A percentile compares a stretch with the other conserved stretches of the same genome.
phyloP scores from a whole-genome alignment of 2,113 vertebrate genomes.

The Colinus virginianus region DNA sequence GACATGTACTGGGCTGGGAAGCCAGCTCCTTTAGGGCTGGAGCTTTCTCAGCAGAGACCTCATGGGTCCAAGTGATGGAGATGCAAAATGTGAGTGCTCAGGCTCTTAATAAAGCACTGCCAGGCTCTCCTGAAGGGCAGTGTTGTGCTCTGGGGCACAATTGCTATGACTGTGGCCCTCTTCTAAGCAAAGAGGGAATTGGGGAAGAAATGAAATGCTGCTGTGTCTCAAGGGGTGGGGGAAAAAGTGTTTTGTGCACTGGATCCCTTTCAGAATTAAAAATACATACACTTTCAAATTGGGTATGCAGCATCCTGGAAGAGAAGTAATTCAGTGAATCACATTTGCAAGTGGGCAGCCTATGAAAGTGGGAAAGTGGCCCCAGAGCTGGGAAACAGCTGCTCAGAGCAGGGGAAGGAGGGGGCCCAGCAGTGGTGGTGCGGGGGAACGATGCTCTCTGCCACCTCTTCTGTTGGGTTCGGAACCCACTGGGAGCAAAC shows the following conservation, averaged over 20 bases:
- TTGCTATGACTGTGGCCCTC: neutral
- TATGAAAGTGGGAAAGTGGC: constrained; percentile 34
- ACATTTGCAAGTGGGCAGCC: constrained; percentile 6
- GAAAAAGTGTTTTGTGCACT: neutral
- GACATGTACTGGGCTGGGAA: neutral
- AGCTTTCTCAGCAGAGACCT: neutral
- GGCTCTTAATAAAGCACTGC: neutral
- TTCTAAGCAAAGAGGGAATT: neutral
- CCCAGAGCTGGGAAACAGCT: constrained; percentile 10
- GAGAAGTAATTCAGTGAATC: constrained; percentile 17
- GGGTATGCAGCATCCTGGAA: constrained; percentile 40
- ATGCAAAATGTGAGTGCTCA: neutral
- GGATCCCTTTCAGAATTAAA: constrained; percentile 58
- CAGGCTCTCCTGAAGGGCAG: neutral
- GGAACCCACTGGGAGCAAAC: neutral
- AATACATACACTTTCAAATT: constrained; percentile 7
- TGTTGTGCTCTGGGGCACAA: neutral
- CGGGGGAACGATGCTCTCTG: neutral
- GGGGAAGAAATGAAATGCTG: constrained; percentile 5
- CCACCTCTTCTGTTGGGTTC: neutral
- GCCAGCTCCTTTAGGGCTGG: neutral
- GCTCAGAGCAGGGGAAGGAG: neutral
- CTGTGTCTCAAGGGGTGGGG: neutral
- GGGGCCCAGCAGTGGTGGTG: neutral
- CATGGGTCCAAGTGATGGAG: neutral